Base-by-base conservation (phyloP, 2,888 invertebrate genomes). In the Polyploca ridens region DNA sequence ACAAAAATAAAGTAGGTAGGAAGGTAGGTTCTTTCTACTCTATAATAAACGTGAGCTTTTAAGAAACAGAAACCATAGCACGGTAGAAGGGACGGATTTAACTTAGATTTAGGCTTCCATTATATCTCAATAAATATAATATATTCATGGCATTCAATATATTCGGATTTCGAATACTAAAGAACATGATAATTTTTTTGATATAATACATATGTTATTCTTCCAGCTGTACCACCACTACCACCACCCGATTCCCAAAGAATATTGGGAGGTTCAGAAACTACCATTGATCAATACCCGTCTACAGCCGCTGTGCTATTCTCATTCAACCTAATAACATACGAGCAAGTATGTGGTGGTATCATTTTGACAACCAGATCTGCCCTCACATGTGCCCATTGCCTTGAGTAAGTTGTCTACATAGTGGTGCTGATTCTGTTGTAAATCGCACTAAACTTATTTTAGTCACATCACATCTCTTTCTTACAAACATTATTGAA, bases 211-310 rank as follows among this genome's bases (percentile, higher is more conserved):
- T 10, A 19, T 65, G 41, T 6, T 46, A 61, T 41, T 35, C 63
- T 64, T 65, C 13, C 66, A 82, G 82, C 78, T 19, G 73, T 27
- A 27, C 27, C 67, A 4, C 81, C 46, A n/a, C 14, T n/a, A 6
- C 5, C 46, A n/a, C 14, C 46, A 6, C 5, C 46, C 5, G n/a
- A 46, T 10, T n/a, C 73, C 5, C 75, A 80, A 54, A 79, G 74
- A 67, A 85, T 87, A 49, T 77, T 84, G 4, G 86, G 85, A 60
- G 85, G 86, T 0, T 71, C 75, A 3, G 64, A 71, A n/a, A 78
- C 84, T 11, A 76, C 76, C 6, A 78, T 85, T 44, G 62, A 62
- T 8, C 64, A 66, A 38, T 84, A 83, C 61, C 85, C 85, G 0
- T 71, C 64, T 58, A 74, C 76, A 0, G 76, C 69, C 0, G 64